Conservation (phyloP, 2,797 vertebrate genomes). For the Cephalopachus bancanus region DNA sequence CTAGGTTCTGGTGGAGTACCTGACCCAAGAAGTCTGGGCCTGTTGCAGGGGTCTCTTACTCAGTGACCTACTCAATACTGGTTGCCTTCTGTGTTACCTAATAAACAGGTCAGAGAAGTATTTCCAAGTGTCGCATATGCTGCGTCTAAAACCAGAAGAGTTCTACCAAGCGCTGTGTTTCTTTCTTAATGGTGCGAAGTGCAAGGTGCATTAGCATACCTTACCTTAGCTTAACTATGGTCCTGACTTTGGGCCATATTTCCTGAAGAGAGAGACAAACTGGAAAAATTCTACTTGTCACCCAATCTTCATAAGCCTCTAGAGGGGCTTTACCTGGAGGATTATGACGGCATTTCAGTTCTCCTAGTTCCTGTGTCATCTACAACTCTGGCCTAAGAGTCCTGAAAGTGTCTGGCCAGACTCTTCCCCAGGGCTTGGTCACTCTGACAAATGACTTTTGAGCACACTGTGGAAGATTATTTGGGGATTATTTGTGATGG, state of each 20-base stretch:
- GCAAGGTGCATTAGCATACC: neutral
- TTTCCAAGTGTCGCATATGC: neutral
- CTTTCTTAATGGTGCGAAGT: neutral
- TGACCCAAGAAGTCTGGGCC: neutral
- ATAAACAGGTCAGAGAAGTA: neutral
- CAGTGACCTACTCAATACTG: neutral
- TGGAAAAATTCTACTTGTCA: neutral
- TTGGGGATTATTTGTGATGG: neutral
- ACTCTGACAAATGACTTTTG: neutral
- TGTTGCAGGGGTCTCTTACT: neutral
- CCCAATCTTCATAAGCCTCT: neutral
- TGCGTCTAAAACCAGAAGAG: neutral
- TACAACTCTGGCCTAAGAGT: neutral
- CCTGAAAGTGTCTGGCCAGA: neutral
- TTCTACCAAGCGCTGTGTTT: neutral
- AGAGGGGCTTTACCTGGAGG: neutral
- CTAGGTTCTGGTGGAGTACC: neutral
- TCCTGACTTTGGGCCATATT: neutral
- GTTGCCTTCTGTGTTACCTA: neutral
- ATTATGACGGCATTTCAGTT: neutral
- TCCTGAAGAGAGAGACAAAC: neutral
- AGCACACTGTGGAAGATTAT: neutral
- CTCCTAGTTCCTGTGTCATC: neutral
- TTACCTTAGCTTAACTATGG: neutral
- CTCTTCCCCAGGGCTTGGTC: neutral